phyloP scores from a whole-genome alignment of 2,888 invertebrate species.

The Syrphus vitripennis region DNA sequence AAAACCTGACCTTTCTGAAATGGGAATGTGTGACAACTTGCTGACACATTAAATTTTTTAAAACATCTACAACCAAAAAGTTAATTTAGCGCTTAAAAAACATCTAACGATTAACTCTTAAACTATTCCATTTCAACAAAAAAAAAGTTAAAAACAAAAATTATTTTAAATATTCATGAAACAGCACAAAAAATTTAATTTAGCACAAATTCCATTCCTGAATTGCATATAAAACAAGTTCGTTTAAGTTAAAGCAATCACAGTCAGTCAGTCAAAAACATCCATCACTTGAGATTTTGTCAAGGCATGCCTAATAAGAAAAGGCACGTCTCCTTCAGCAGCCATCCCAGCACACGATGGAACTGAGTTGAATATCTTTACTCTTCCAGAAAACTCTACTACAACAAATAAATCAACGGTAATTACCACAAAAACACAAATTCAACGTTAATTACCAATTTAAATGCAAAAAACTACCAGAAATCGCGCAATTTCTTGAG shows the following conservation, averaged over 20 bases:
- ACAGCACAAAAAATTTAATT: neutral
- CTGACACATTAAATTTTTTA: too few species aligned
- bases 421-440: conserved; percentile 67
- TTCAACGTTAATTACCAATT: conserved; percentile 68
- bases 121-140: too few species aligned
- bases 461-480: conserved; percentile 67
- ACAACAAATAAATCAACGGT: conserved; percentile 59
- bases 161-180: neutral
- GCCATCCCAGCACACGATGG: neutral
- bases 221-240: conserved; percentile 4
- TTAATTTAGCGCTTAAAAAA: too few species aligned
- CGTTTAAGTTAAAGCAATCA: neutral
- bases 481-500: conserved; percentile 47
- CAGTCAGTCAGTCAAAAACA: conserved; percentile 35
- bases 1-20: too few species aligned
- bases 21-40: too few species aligned
- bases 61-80: too few species aligned
- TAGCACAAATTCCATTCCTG: neutral
- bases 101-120: too few species aligned
- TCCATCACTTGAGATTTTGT: conserved; percentile 42
- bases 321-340: neutral
- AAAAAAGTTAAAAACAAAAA: neutral
- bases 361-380: conserved; percentile 1
- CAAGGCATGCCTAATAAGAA: neutral
- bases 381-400: neutral